Base-by-base conservation (phyloP, 92 coral and sea anemone species). In the Metridium senile region DNA sequence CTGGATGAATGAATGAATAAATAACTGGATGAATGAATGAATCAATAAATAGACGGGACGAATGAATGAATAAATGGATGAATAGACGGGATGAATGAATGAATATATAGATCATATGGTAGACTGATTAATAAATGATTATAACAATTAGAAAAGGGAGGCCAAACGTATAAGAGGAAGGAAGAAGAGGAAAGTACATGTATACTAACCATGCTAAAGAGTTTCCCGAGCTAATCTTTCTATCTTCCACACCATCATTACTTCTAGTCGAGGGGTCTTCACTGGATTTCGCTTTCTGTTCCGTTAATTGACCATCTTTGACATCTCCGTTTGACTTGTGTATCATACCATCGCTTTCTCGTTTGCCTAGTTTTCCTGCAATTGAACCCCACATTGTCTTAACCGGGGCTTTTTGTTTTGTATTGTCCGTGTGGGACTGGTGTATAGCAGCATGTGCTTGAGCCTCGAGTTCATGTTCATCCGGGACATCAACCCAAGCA, bases 401-500 rank as follows among this genome's bases (percentile, higher is more conserved):
- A 17, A 75, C 89, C 11, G 93, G 97, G 39, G 89, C 75, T 74
- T 79, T 83, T 66, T 80, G 82, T 18, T 84, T 72, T 21, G 65
- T 62, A 33, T 22, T 75, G 82, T 52, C 51, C 26, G 97, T 79
- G 62, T 89, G 86, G 20, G 84, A 70, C 80, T 87, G 81, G 74
- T 93, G 92, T 21, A 90, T 29, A 47, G 69, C 76, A 23, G 88
- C 89, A 66, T 93, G 95, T 7, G 87, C 98, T 23, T 70, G 62
- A 35, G 90, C 96, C 81, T 93, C 98, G 68, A 89, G 56, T 80
- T 92, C 97, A 22, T 93, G 95, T 22, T 93, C 98, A 83, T 93
- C 98, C 76, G 98, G 98, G 72, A 93, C 88, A 75, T 93, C 98
- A n/a, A 93, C 98, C 98, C 98, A 93, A 20, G 98, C 98, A 74